Evolutionary conservation across 2,113 vertebrate genomes (phyloP).

Genomic region (Chunga burmeisteri): DNA sequence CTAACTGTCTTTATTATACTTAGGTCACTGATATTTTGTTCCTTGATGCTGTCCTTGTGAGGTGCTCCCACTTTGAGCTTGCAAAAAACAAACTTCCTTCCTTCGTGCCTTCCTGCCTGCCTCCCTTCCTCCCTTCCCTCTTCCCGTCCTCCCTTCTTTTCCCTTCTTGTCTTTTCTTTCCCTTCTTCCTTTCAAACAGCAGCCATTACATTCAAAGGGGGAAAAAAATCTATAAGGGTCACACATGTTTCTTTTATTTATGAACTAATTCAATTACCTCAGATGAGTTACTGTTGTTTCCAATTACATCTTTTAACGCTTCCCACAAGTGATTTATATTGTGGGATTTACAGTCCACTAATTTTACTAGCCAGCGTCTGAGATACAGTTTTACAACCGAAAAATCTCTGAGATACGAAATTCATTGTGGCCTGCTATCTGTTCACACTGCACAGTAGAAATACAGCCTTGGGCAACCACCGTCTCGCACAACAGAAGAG

Average conservation of each 20-base stretch:
- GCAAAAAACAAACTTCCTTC: not conserved
- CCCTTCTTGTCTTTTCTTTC: too few species aligned
- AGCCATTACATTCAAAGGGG: not conserved
- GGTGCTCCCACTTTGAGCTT: not conserved
- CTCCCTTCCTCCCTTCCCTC: too few species aligned
- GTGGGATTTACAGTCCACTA: not conserved
- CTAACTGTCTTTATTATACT: not conserved
- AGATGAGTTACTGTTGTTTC: not conserved
- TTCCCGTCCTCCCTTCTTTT: too few species aligned
- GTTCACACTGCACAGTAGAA: not conserved
- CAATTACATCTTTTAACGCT: not conserved
- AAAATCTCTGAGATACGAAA: not conserved
- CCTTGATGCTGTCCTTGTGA: not conserved
- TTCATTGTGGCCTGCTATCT: not conserved
- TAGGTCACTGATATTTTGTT: not conserved
- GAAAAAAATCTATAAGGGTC: not conserved
- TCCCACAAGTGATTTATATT: not conserved
- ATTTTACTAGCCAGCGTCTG: not conserved
- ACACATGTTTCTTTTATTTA: not conserved
- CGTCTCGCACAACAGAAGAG: not conserved
- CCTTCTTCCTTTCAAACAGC: not conserved
- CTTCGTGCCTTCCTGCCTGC: too few species aligned
- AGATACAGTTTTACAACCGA: accelerated
- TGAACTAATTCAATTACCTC: slow-evolving; percentile 11
- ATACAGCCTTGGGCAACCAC: not conserved